Base-by-base conservation (phyloP, 2,113 vertebrate genomes). In the Calidris pugnax region DNA sequence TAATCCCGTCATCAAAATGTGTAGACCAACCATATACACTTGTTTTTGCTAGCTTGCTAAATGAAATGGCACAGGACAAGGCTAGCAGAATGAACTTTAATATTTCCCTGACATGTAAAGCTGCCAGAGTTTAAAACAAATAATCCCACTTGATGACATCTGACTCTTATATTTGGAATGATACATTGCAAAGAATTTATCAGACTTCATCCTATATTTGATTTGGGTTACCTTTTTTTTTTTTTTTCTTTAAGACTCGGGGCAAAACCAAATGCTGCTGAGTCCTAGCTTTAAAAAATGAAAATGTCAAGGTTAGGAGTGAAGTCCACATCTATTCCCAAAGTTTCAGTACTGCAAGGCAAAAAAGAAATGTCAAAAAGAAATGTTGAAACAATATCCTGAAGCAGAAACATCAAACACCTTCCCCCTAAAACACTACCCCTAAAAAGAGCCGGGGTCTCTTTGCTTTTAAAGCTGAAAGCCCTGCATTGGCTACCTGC, bases 171-270 rank as follows among this genome's bases (percentile, higher is more conserved):
- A 50, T 90, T 87, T 83, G 53, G 94, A 97, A 92, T 84, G 55
- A 96, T 84, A 90, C 74, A 78, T 66, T 37, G 68, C 62, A 94
- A 96, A 87, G 91, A 81, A 97, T 88, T 94, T 67, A 80, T 60
- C 55, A 71, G 81, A 69, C 55, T 77, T 93, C 17, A 53, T 86
- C 68, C 84, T 90, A 53, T 76, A 89, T 88, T 93, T 74, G 32
- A 27, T 60, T 84, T 90, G 82, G 19, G 60, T 79, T 87, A 89
- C 9, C 18, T 95, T 77, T 80, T 33, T 12, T 39, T 24, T 24
- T 35, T 56, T 50, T 71, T 63, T 79, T n/a, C 69, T 95, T 74
- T 56, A 50, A 85, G 62, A 60, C 77, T 66, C 33, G 15, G 62
- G 9, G 50, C 55, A 96, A 96, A 97, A 86, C 28, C 64, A 95